Conservation (phyloP, 2,888 invertebrate genomes). For the Brenthis hecate region DNA sequence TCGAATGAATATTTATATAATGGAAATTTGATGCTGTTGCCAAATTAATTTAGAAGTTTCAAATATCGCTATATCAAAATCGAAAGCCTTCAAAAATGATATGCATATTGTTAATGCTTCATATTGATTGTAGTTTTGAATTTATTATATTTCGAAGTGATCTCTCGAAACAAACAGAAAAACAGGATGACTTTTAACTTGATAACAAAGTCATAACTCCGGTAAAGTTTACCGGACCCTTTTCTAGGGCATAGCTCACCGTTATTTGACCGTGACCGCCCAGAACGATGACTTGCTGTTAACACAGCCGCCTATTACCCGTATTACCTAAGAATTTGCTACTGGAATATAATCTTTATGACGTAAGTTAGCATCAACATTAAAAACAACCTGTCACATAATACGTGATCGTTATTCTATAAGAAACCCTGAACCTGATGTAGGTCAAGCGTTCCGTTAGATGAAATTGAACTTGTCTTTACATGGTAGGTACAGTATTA, state of each 20-base stretch:
- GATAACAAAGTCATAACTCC: constrained; percentile 27
- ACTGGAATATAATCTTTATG: constrained; percentile 33
- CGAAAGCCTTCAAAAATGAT: too few relatives aligned
- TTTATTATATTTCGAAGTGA: background rate
- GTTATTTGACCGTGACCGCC: constrained; percentile 76
- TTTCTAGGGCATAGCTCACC: constrained; percentile 68
- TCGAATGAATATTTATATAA: too few relatives aligned
- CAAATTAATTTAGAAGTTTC: too few relatives aligned
- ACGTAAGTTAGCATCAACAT: constrained; percentile 31
- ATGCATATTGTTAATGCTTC: too few relatives aligned
- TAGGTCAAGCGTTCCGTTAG: constrained; percentile 49
- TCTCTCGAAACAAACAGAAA: background rate
- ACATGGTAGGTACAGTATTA: constrained; percentile 29
- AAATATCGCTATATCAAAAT: too few relatives aligned
- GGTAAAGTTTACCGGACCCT: constrained; percentile 55
- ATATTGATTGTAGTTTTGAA: too few relatives aligned
- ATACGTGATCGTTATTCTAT: constrained; percentile 37
- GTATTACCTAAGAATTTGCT: constrained; percentile 33
- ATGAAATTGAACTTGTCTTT: constrained; percentile 31
- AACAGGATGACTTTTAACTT: constrained; percentile 10
- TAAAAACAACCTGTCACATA: constrained; percentile 29
- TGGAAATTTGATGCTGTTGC: too few relatives aligned
- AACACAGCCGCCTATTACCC: constrained; percentile 35
- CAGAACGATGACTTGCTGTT: constrained; percentile 59
- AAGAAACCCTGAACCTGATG: constrained; percentile 45